Evolutionary conservation across 1,140 invertebrate genomes (phyloP).

Genomic region (Zaprionus ghesquierei): DNA sequence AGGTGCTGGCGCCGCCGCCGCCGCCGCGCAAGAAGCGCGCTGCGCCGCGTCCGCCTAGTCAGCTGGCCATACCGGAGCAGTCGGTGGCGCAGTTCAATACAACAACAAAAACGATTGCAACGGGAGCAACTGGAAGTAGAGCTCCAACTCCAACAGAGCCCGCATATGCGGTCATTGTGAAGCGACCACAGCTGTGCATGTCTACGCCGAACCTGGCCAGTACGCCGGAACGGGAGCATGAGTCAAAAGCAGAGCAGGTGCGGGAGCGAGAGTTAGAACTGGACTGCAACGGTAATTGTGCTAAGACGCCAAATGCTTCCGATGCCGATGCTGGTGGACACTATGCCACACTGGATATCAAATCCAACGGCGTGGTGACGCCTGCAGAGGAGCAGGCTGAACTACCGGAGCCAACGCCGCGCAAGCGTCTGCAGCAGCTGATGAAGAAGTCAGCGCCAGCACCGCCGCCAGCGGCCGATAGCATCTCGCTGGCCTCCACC

Average conservation of each 20-base stretch:
- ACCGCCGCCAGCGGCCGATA: constrained; percentile 60
- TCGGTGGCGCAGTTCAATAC: constrained; percentile 43
- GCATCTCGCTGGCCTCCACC: constrained; percentile 53
- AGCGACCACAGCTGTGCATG: constrained; percentile 71
- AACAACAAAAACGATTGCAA: background rate
- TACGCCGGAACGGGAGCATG: constrained; percentile 34
- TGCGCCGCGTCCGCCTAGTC: constrained; percentile 78
- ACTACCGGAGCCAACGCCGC: constrained; percentile 68
- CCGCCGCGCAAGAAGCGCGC: constrained; percentile 78
- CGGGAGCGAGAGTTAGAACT: constrained; percentile 31
- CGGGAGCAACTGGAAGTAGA: background rate
- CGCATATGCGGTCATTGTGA: constrained; percentile 59
- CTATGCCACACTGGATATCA: constrained; percentile 65
- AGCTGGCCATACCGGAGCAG: constrained; percentile 71
- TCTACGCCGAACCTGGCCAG: constrained; percentile 75
- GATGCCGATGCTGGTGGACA: constrained; percentile 36
- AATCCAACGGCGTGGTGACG: constrained; percentile 6
- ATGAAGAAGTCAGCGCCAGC: constrained; percentile 77
- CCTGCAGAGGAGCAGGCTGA: background rate
- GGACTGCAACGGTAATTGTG: constrained; percentile 59
- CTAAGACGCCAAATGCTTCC: constrained; percentile 40
- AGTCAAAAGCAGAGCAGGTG: no score
- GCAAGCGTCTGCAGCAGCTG: constrained; percentile 63
- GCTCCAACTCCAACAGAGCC: constrained; percentile 32
- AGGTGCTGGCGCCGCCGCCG: constrained; percentile 49